A percentile compares a stretch with the other conserved stretches of the same genome.
phyloP scores from a whole-genome alignment of 2,113 vertebrate genomes.

The Polypterus bichir region DNA sequence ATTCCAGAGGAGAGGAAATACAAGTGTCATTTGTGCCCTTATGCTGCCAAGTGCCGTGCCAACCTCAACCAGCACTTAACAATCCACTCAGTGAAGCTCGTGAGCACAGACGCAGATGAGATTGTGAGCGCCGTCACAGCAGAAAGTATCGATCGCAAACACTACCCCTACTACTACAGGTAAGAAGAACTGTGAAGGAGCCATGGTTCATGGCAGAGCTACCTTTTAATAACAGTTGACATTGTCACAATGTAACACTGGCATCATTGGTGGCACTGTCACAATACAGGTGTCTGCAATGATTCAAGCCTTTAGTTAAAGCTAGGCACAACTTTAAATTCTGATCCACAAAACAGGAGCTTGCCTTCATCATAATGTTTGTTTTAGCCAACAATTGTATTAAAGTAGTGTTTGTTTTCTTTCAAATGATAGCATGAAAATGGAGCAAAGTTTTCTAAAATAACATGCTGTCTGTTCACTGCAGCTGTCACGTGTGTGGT shows the following conservation, averaged over 20 bases:
- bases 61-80: constrained; percentile 98
- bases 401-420: no score
- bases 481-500: constrained; percentile 92
- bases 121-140: constrained; percentile 80
- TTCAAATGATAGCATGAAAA: no score
- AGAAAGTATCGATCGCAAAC: constrained; percentile 76
- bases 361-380: no score
- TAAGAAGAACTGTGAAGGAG: constrained; percentile 28
- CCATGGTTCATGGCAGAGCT: background rate
- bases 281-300: no score
- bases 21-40: constrained; percentile 98
- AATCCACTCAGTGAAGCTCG: constrained; percentile 95
- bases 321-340: no score
- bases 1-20: constrained; percentile 91
- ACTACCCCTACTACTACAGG: constrained; percentile 93
- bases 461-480: constrained; percentile 8
- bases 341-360: no score
- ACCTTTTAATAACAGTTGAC: no score
- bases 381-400: no score
- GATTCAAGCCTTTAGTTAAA: no score
- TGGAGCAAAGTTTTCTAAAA: no score
- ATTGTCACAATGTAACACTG: no score
- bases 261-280: no score
- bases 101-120: constrained; percentile 87
- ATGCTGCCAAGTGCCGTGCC: constrained; percentile 94